Conservation (phyloP, 1,140 invertebrate genomes). For the Trichogramma pretiosum region DNA sequence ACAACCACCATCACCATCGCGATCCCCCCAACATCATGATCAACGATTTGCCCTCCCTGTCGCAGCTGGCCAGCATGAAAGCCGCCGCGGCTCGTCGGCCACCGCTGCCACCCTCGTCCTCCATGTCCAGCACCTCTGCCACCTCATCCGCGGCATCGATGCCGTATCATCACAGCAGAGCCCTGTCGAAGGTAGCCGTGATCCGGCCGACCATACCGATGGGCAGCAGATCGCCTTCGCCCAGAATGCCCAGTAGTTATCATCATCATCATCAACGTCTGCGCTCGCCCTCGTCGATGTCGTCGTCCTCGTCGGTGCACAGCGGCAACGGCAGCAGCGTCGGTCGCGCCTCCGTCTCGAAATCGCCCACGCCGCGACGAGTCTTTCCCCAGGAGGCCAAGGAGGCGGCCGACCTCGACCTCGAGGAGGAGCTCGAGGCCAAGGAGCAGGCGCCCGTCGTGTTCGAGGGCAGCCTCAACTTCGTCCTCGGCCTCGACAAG, state of each 20-base stretch:
- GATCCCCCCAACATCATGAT: neutral
- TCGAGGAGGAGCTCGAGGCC: slow-evolving; percentile 31
- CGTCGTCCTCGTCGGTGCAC: neutral
- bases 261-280: neutral
- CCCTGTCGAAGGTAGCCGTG: slow-evolving; percentile 20
- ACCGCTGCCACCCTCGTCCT: slow-evolving; percentile 25
- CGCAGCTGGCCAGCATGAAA: neutral
- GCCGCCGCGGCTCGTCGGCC: slow-evolving; percentile 15
- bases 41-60: slow-evolving; percentile 1
- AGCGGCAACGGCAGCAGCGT: neutral
- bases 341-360: neutral
- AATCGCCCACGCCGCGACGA: slow-evolving; percentile 10
- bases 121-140: slow-evolving; percentile 13
- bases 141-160: slow-evolving; percentile 12
- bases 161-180: too few relatives aligned
- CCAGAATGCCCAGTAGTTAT: neutral
- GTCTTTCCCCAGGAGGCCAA: slow-evolving; percentile 15
- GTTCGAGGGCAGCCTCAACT: slow-evolving; percentile 70
- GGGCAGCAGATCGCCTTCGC: slow-evolving; percentile 3
- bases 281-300: neutral
- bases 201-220: slow-evolving; percentile 22
- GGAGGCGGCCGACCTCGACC: slow-evolving; percentile 7
- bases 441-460: slow-evolving; percentile 67
- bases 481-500: slow-evolving; percentile 61
- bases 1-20: neutral